Evolutionary conservation across 2,888 invertebrate species (phyloP).

Genomic region (Trissonchulus sp.): DNA sequence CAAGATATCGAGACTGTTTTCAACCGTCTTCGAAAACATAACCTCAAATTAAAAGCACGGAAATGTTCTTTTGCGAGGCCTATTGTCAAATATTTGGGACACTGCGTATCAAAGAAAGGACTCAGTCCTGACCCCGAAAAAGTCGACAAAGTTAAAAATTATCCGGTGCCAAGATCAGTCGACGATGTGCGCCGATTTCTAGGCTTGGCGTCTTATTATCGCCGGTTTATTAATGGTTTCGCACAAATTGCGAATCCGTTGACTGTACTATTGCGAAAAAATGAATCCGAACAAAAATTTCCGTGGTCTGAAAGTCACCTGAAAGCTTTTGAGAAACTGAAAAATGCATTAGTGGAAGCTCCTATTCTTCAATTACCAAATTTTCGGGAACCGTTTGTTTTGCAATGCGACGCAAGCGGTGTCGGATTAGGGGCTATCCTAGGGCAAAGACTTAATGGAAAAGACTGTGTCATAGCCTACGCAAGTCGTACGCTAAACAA

Average conservation of each 20-base stretch:
- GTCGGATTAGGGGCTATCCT: not conserved
- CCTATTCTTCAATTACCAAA: not conserved
- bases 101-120: not conserved
- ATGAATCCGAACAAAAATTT: no score
- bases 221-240: not conserved
- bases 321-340: no score
- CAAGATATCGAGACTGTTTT: not conserved
- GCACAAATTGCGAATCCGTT: not conserved
- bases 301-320: no score
- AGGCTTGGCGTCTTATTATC: not conserved
- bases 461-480: not conserved
- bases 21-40: not conserved
- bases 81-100: not conserved
- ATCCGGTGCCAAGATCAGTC: not conserved
- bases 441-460: not conserved
- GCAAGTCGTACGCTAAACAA: not conserved
- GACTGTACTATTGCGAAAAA: not conserved
- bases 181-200: not conserved
- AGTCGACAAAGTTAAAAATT: not conserved
- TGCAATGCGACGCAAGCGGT: not conserved
- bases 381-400: not conserved
- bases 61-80: not conserved
- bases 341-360: no score
- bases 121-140: not conserved
- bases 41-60: not conserved